Percentiles rank a stretch among this genome's conserved stretches.
These are phyloP conservation scores for Parazoanthus darwini DNA, from an alignment of 92 coral and sea anemone genomes.

Conservation along the genomic window DNA sequence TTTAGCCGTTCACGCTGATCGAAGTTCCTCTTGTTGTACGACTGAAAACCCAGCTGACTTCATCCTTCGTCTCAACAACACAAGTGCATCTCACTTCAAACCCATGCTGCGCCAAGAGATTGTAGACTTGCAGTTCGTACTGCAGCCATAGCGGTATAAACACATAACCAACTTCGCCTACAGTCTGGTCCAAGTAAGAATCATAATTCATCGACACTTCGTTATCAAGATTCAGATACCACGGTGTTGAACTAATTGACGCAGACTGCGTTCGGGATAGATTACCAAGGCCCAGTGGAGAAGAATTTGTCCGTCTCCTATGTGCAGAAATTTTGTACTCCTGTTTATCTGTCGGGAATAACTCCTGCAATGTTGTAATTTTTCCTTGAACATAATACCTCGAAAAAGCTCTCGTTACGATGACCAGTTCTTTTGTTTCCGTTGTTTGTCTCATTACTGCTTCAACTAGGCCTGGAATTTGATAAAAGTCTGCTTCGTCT, in stretches of 20 bases:
- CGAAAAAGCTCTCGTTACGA: slow-evolving; percentile 6
- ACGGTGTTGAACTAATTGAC: not conserved
- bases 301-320: not conserved
- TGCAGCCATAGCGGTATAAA: slow-evolving; percentile 5
- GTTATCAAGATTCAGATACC: slow-evolving; percentile 11
- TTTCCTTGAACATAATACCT: slow-evolving; percentile 23
- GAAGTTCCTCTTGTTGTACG: not conserved
- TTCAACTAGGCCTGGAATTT: slow-evolving; percentile 50
- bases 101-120: slow-evolving; percentile 2
- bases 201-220: slow-evolving; percentile 17
- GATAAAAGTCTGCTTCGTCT: slow-evolving; percentile 84
- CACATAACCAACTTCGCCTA: slow-evolving; percentile 8
- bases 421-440: not conserved
- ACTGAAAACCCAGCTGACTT: slow-evolving; percentile 24
- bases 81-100: slow-evolving; percentile 20
- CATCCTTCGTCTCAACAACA: slow-evolving; percentile 15
- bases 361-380: slow-evolving; percentile 2
- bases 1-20: not conserved
- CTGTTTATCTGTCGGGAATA: slow-evolving; percentile 21
- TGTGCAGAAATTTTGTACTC: slow-evolving; percentile 17
- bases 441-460: slow-evolving; percentile 26
- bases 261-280: not conserved
- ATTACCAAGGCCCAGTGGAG: not conserved
- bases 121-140: slow-evolving; percentile 12
- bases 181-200: not conserved